Conservation (phyloP, 1,140 invertebrate genomes). For the Dendrolimus punctatus region DNA sequence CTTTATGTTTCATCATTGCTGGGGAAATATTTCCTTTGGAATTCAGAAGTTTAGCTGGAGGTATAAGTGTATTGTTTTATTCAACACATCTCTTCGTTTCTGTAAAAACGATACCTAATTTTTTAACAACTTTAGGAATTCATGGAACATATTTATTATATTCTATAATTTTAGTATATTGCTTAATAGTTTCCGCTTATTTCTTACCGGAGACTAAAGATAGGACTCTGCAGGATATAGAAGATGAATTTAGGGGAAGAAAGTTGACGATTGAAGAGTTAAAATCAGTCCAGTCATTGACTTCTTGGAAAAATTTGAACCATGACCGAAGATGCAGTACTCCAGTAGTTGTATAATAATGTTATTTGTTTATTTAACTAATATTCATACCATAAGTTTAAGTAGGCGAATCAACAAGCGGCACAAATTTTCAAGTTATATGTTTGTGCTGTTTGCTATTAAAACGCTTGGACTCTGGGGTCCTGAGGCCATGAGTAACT, state of each 20-base stretch:
- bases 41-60: slow-evolving; percentile 23
- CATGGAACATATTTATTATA: slow-evolving; percentile 21
- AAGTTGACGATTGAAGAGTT: slow-evolving; percentile 6
- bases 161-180: slow-evolving; percentile 14
- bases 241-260: slow-evolving; percentile 25
- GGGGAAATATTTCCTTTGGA: slow-evolving; percentile 28
- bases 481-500: no score
- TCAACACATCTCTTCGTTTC: slow-evolving; percentile 20
- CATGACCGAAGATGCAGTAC: slow-evolving; percentile 7
- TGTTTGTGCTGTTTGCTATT: no score
- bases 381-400: no score
- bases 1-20: slow-evolving; percentile 21
- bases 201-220: slow-evolving; percentile 35
- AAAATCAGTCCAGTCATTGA: slow-evolving; percentile 5
- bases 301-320: slow-evolving; percentile 6
- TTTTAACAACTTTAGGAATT: slow-evolving; percentile 15
- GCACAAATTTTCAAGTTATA: no score
- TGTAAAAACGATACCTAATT: slow-evolving; percentile 21
- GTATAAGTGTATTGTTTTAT: slow-evolving; percentile 21
- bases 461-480: no score
- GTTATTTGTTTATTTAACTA: slow-evolving; percentile 6
- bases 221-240: slow-evolving; percentile 32
- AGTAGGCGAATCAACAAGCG: no score
- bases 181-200: slow-evolving; percentile 11
- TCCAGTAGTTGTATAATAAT: slow-evolving; percentile 2